phyloP scores from a whole-genome alignment of 2,888 invertebrate genomes.

The Luffia ferchaultella region DNA sequence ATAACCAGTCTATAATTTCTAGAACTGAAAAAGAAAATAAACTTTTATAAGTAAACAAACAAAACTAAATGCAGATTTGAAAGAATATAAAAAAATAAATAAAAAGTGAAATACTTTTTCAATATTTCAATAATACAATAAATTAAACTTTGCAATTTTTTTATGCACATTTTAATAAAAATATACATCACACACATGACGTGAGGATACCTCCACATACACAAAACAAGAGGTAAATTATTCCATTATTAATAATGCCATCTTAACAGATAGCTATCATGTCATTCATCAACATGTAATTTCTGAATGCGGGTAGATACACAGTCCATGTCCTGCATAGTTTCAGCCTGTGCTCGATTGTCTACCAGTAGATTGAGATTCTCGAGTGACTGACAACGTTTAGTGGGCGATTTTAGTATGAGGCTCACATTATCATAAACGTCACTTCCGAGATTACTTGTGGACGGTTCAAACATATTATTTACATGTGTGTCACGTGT shows the following conservation, averaged over 20 bases:
- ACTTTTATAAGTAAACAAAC: no score
- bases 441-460: slow-evolving; percentile 33
- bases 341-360: slow-evolving; percentile 30
- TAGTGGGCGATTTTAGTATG: slow-evolving; percentile 31
- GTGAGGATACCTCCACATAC: background rate
- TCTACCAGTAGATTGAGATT: slow-evolving; percentile 58
- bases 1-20: no score
- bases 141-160: no score
- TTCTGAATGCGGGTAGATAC: slow-evolving; percentile 71
- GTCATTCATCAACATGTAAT: slow-evolving; percentile 68
- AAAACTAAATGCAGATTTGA: no score
- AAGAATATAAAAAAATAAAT: no score
- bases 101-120: no score
- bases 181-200: no score
- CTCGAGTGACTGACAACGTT: slow-evolving; percentile 70
- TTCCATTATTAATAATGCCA: background rate
- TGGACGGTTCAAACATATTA: slow-evolving; percentile 45
- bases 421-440: slow-evolving; percentile 31
- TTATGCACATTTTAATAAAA: no score
- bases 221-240: background rate
- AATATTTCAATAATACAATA: no score
- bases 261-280: slow-evolving; percentile 12
- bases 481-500: slow-evolving; percentile 30
- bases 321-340: slow-evolving; percentile 66
- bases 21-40: no score